A percentile compares a stretch with the other conserved stretches of the same genome.
Conservation (phyloP, 1,140 invertebrate species). For the Calliphora vicina region DNA sequence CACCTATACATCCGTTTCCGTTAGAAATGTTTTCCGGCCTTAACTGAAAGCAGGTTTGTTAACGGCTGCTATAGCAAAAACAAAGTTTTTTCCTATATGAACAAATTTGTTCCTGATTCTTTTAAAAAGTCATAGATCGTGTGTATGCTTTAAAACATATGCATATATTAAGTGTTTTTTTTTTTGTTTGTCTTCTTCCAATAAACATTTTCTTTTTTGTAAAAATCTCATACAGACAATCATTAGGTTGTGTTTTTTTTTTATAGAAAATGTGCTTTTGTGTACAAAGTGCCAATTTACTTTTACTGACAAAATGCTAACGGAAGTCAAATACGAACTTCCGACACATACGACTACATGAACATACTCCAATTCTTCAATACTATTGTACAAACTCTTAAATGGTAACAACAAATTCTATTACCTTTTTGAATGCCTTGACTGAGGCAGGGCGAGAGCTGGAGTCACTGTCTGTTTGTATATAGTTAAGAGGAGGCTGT, state of each 20-base stretch:
- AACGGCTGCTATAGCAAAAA: constrained; percentile 30
- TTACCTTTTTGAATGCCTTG: neutral
- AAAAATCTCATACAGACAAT: constrained; percentile 1
- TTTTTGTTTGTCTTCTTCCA: neutral
- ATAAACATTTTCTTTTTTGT: neutral
- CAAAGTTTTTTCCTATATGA: neutral
- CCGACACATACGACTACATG: neutral
- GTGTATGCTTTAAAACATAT: neutral
- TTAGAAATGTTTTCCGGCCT: constrained; percentile 16
- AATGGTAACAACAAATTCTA: constrained; percentile 20
- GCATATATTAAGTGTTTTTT: constrained; percentile 14
- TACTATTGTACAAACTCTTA: neutral
- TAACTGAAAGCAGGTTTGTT: constrained; percentile 8
- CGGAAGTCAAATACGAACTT: constrained; percentile 34
- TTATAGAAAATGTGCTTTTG: neutral
- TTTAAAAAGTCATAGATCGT: neutral
- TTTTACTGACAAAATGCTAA: constrained; percentile 34
- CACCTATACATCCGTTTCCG: constrained; percentile 18
- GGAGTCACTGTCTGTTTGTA: no score
- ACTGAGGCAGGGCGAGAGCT: no score
- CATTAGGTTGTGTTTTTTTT: neutral
- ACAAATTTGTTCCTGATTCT: neutral
- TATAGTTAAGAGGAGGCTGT: no score
- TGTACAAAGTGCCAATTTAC: constrained; percentile 30
- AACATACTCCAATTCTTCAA: no score